Evolutionary conservation across 1,140 invertebrate species (phyloP).

Genomic region (Acromyrmex heyeri): DNA sequence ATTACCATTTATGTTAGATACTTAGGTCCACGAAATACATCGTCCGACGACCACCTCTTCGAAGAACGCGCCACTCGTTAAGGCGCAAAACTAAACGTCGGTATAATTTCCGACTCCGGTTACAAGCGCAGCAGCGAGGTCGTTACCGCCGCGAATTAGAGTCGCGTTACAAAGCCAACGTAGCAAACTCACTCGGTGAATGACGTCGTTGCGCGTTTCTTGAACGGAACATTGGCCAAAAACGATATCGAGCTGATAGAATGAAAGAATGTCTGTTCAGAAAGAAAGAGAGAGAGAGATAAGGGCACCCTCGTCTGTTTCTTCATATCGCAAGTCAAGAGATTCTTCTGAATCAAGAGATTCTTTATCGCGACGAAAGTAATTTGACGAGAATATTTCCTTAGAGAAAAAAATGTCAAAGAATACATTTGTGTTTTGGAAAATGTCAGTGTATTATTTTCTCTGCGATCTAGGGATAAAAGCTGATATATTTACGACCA

Average conservation of each 20-base stretch:
- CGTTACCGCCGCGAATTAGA: constrained; percentile 45
- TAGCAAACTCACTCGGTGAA: not conserved
- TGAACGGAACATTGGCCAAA: constrained; percentile 8
- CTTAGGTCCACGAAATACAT: not conserved
- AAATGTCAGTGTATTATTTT: not conserved
- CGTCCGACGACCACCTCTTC: constrained; percentile 5
- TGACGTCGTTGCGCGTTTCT: constrained; percentile 17
- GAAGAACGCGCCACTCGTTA: constrained; percentile 47
- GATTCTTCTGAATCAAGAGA: not conserved
- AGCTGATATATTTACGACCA: constrained; percentile 19
- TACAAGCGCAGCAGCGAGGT: constrained; percentile 29
- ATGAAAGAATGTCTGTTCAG: not conserved
- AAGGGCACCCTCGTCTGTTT: not conserved
- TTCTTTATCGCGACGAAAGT: not conserved
- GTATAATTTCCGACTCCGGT: constrained; percentile 45
- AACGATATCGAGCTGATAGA: not conserved
- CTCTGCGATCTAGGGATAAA: not conserved
- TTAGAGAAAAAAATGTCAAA: not conserved
- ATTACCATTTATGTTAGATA: constrained; percentile 36
- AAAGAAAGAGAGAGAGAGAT: not conserved
- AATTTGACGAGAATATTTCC: constrained; percentile 17
- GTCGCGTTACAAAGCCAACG: constrained; percentile 38
- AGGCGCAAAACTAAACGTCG: constrained; percentile 45
- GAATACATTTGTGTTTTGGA: not conserved
- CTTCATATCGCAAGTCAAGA: not conserved